Conservation (phyloP, 2,888 invertebrate genomes). For the Dermolepida albohirtum region DNA sequence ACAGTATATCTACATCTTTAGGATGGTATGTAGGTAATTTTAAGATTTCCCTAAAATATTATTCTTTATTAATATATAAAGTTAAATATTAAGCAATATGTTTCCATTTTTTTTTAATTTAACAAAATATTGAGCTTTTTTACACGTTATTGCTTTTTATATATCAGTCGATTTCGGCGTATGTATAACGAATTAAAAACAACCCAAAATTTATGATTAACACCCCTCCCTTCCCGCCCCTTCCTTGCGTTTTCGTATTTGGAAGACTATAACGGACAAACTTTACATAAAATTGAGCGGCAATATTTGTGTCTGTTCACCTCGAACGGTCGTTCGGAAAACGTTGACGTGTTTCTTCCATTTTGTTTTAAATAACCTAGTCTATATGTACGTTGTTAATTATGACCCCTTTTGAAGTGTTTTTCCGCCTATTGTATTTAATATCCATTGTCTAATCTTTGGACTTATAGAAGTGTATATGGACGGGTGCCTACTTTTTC, state of each 20-base stretch:
- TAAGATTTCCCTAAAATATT: slow-evolving; percentile 14
- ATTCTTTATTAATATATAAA: slow-evolving; percentile 3
- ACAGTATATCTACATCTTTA: slow-evolving; percentile 21
- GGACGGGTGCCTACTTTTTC: slow-evolving; percentile 69
- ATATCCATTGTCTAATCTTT: slow-evolving; percentile 63
- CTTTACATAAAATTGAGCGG: too few relatives aligned
- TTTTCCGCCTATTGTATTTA: slow-evolving; percentile 62
- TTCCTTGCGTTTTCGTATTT: too few relatives aligned
- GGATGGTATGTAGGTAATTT: slow-evolving; percentile 7
- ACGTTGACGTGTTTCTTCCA: not conserved
- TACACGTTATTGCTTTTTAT: slow-evolving; percentile 10
- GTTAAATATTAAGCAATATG: too few relatives aligned
- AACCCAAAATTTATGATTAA: not conserved
- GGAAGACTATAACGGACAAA: too few relatives aligned
- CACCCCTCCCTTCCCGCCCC: too few relatives aligned
- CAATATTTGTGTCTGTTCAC: slow-evolving; percentile 2
- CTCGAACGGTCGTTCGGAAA: slow-evolving; percentile 3
- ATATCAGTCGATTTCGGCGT: slow-evolving; percentile 22
- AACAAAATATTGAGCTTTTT: slow-evolving; percentile 25
- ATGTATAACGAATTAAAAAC: slow-evolving; percentile 1
- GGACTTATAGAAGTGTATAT: slow-evolving; percentile 67
- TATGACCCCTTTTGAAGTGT: slow-evolving; percentile 43
- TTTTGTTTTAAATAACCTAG: slow-evolving; percentile 21
- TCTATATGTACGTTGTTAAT: slow-evolving; percentile 34
- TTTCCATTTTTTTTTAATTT: too few relatives aligned